Conservation (phyloP, 2,113 vertebrate species). For the Rhodinocichla rosea region DNA sequence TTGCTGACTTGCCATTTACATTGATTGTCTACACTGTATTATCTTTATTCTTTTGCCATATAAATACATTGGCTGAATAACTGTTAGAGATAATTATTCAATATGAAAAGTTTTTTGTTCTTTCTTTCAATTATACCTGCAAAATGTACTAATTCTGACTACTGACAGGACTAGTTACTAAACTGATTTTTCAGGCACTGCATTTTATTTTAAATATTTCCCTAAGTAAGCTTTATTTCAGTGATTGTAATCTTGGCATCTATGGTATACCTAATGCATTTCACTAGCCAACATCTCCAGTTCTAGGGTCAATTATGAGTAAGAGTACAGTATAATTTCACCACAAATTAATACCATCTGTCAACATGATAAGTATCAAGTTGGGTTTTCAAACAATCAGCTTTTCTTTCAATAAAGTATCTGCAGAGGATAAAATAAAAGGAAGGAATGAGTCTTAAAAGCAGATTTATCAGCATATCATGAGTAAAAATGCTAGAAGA, state of each 20-base stretch:
- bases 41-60: neutral
- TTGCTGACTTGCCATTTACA: neutral
- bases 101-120: neutral
- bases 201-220: neutral
- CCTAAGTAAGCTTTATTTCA: neutral
- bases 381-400: neutral
- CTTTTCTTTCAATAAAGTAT: neutral
- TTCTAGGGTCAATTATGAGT: neutral
- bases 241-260: neutral
- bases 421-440: neutral
- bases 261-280: neutral
- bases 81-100: neutral
- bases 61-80: neutral
- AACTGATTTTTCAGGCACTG: neutral
- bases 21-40: neutral
- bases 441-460: neutral
- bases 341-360: constrained; percentile 19
- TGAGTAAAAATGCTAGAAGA: neutral
- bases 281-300: neutral
- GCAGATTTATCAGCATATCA: neutral
- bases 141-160: neutral
- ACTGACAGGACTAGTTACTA: neutral
- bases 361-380: neutral
- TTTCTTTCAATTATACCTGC: neutral
- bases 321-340: neutral